phyloP scores from a whole-genome alignment of 2,113 vertebrate species.

The Oplegnathus fasciatus region DNA sequence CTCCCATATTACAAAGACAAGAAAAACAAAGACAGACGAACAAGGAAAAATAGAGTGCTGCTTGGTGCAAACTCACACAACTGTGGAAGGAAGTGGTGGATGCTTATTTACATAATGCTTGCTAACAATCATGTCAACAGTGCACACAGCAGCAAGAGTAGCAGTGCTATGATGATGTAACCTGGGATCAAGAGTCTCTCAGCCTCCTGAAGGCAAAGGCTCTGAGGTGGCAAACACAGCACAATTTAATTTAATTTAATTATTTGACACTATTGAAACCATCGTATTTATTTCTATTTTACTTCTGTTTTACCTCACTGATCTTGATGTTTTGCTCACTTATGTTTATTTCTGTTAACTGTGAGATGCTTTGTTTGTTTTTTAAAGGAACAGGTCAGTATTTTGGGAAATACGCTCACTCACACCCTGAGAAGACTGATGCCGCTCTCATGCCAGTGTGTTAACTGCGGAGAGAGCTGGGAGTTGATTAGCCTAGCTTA shows the following conservation, averaged over 20 bases:
- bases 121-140: conserved; percentile 15
- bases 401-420: no score
- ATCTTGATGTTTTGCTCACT: background rate
- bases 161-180: conserved; percentile 50
- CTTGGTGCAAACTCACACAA: conserved; percentile 12
- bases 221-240: background rate
- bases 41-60: background rate
- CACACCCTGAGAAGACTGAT: no score
- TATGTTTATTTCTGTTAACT: background rate
- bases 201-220: background rate
- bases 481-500: no score
- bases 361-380: background rate
- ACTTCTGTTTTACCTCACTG: background rate
- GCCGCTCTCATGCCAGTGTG: background rate
- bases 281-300: background rate
- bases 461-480: no score
- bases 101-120: conserved; percentile 41
- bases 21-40: background rate
- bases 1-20: background rate
- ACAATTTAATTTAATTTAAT: background rate
- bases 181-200: conserved; percentile 22
- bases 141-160: background rate
- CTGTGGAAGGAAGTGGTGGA: background rate
- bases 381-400: no score
- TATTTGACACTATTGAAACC: background rate